A percentile compares a stretch with the other conserved stretches of the same genome.
Conservation (phyloP, 2,113 vertebrate genomes). For the Atherinomorus stipes region DNA sequence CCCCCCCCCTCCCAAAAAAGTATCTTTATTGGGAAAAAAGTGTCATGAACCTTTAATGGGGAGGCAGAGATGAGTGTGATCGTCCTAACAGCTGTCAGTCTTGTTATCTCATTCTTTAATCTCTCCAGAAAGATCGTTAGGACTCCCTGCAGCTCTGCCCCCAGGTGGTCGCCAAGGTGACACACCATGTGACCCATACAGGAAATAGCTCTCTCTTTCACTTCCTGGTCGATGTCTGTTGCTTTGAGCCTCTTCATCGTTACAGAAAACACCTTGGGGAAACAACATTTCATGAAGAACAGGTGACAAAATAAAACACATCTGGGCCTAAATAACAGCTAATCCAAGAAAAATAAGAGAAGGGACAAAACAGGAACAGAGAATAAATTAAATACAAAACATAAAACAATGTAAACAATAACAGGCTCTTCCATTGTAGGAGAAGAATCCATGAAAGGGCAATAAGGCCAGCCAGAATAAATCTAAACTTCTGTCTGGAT, state of each 20-base stretch:
- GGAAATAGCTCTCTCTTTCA: conserved; percentile 94
- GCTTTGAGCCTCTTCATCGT: conserved; percentile 90
- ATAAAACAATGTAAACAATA: conserved; percentile 6
- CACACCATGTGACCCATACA: conserved; percentile 91
- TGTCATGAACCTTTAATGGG: conserved; percentile 74
- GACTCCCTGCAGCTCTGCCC: conserved; percentile 84
- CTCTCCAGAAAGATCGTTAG: conserved; percentile 91
- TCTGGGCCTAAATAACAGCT: not conserved
- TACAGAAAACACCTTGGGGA: conserved; percentile 78
- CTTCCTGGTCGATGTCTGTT: conserved; percentile 95
- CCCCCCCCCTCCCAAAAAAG: not conserved
- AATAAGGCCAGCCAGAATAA: not conserved
- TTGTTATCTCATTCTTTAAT: conserved; percentile 93
- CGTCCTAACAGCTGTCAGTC: conserved; percentile 89
- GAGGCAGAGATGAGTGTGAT: conserved; percentile 87
- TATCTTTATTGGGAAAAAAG: fast-evolving
- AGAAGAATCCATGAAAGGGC: not conserved
- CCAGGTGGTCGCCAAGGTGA: conserved; percentile 89
- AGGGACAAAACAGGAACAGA: not conserved
- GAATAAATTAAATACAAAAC: not conserved
- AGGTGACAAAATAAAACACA: not conserved
- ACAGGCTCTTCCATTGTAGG: not conserved
- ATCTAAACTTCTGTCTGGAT: not conserved
- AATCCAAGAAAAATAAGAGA: conserved; percentile 8
- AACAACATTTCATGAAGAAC: not conserved